Conservation (phyloP, 53 echinoderm and acorn worm genomes). For the Stichopus horrens region DNA sequence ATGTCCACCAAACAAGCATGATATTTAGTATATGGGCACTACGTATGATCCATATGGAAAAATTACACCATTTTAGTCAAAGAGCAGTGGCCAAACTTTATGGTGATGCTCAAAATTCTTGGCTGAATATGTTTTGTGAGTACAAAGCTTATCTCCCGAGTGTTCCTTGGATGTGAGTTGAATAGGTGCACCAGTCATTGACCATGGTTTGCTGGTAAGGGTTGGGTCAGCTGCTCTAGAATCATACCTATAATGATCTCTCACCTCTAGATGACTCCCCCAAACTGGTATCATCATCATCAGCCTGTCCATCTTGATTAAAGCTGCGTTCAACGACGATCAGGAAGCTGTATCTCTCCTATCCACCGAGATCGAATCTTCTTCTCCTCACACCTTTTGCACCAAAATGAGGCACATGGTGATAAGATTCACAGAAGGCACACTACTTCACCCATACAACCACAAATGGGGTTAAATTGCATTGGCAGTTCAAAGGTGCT, state of each 20-base stretch:
- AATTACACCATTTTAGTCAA: too few relatives aligned
- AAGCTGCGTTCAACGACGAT: background rate
- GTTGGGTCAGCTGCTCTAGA: constrained; percentile 23
- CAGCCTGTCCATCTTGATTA: background rate
- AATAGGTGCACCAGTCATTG: background rate
- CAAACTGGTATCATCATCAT: background rate
- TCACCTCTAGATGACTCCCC: constrained; percentile 20
- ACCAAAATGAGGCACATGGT: background rate
- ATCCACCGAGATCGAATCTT: background rate
- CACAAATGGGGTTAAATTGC: background rate
- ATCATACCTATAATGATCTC: constrained; percentile 32
- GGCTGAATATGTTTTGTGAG: too few relatives aligned
- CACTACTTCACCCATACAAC: background rate
- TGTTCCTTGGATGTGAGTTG: background rate
- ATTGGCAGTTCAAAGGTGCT: too few relatives aligned
- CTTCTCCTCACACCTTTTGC: background rate
- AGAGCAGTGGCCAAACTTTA: too few relatives aligned
- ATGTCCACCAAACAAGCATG: too few relatives aligned
- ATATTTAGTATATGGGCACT: too few relatives aligned
- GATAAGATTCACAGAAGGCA: background rate
- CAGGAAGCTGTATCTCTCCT: background rate
- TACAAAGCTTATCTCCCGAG: background rate
- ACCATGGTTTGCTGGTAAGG: background rate
- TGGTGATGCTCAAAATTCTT: too few relatives aligned
- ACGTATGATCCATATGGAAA: too few relatives aligned